A percentile compares a stretch with the other conserved stretches of the same genome.
These are phyloP conservation scores for Corythornis cristatus DNA, from an alignment of 2,113 vertebrate species.

Conservation along the genomic window DNA sequence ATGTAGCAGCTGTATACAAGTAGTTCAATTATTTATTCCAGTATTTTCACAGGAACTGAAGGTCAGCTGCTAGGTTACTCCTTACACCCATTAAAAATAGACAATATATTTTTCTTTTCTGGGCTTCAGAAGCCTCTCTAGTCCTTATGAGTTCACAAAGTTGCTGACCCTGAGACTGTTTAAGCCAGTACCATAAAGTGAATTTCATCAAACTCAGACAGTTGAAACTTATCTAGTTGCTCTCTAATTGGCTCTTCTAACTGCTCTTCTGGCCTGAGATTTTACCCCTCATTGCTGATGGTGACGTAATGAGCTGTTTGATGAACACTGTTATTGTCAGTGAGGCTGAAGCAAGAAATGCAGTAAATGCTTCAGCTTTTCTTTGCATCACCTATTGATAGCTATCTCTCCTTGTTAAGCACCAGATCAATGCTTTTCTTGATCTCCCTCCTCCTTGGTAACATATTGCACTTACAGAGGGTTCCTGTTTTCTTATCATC, in stretches of 20 bases:
- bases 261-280: neutral
- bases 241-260: constrained; percentile 45
- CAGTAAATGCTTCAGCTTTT: neutral
- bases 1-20: constrained; percentile 1
- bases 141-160: constrained; percentile 53
- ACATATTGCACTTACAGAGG: neutral
- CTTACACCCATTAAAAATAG: constrained; percentile 47
- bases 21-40: constrained; percentile 59
- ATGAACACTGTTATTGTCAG: neutral
- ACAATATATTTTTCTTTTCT: neutral
- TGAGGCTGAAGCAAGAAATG: constrained; percentile 6
- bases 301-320: constrained; percentile 27
- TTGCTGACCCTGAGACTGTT: constrained; percentile 42
- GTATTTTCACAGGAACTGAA: constrained; percentile 41
- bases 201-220: constrained; percentile 37
- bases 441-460: neutral
- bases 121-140: neutral
- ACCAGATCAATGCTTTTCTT: neutral
- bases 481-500: neutral
- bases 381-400: neutral
- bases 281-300: neutral
- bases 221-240: constrained; percentile 22
- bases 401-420: neutral
- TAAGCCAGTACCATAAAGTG: constrained; percentile 14
- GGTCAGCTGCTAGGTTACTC: constrained; percentile 43